Evolutionary conservation across 1,140 invertebrate species (phyloP).

Genomic region (Gonatopus flavifemur): DNA sequence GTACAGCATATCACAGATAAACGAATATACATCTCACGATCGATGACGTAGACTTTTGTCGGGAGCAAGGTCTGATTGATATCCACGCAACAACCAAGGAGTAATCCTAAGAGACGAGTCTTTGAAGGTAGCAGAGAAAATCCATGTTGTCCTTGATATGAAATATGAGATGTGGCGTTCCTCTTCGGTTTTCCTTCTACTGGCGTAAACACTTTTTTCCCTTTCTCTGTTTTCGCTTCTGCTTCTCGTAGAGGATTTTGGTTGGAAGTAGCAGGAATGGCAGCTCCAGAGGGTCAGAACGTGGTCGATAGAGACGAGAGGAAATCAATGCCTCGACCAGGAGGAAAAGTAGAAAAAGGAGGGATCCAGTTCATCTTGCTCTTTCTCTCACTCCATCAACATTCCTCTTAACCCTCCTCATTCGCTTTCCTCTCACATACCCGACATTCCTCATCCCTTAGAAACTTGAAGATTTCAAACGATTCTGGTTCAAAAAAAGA

Average conservation of each 20-base stretch:
- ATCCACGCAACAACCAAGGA: too few species aligned
- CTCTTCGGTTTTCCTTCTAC: conserved; percentile 35
- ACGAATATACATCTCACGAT: background rate
- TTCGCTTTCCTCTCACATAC: background rate
- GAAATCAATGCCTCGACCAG: conserved; percentile 56
- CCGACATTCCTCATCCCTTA: background rate
- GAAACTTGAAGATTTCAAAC: conserved; percentile 29
- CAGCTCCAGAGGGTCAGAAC: conserved; percentile 40
- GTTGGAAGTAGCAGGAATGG: conserved; percentile 41
- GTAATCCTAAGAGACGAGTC: conserved; percentile 48
- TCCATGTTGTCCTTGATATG: conserved; percentile 52
- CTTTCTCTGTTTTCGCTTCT: conserved; percentile 11
- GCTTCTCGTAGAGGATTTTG: conserved; percentile 48
- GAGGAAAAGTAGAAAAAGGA: too few species aligned
- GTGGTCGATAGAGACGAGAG: conserved; percentile 56
- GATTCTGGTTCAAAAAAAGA: too few species aligned
- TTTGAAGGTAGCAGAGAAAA: conserved; percentile 47
- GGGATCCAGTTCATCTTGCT: conserved; percentile 38
- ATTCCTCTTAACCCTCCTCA: conserved; percentile 10
- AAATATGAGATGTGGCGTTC: conserved; percentile 53
- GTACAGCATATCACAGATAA: too few species aligned
- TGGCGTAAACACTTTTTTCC: background rate
- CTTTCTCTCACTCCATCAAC: too few species aligned
- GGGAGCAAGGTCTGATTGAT: conserved; percentile 44
- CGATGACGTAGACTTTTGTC: background rate